phyloP scores from a whole-genome alignment of 2,113 vertebrate genomes.

The Eira barbara region DNA sequence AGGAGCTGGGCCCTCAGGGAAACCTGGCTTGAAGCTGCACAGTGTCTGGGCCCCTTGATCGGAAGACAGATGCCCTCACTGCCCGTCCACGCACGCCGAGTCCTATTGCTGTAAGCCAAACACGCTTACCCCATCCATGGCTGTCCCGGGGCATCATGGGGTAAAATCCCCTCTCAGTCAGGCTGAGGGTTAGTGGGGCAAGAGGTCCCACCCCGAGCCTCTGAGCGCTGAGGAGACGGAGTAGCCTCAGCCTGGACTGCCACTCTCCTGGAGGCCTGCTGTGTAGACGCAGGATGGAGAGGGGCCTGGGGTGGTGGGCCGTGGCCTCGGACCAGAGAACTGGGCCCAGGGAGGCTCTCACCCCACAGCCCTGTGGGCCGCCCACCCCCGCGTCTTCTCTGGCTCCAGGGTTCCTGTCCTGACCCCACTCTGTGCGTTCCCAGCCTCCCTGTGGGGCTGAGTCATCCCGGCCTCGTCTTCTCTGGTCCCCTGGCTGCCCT shows the following conservation, averaged over 20 bases:
- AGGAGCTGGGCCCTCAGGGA: background rate
- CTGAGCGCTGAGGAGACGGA: background rate
- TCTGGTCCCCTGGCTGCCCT: background rate
- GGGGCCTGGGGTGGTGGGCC: background rate
- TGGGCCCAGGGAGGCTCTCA: background rate
- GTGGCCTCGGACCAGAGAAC: background rate
- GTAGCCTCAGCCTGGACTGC: background rate
- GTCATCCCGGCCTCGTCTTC: background rate
- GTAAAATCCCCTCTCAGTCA: background rate
- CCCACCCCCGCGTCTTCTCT: too few species aligned
- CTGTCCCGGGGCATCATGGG: fast-evolving
- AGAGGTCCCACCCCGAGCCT: background rate
- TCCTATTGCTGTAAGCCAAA: fast-evolving
- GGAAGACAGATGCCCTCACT: too few species aligned
- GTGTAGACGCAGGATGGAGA: background rate
- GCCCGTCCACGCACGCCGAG: background rate
- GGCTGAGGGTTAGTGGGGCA: background rate
- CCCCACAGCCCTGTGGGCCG: fast-evolving
- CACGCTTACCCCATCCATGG: background rate
- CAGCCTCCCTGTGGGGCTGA: background rate
- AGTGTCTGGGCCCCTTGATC: too few species aligned
- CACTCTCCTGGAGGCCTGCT: background rate
- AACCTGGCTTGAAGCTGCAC: too few species aligned
- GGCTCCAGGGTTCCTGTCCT: too few species aligned
- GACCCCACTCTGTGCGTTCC: background rate